Percentiles rank a stretch among this genome's conserved stretches.
Conservation (phyloP, 35 echinoderm and acorn worm species). For the Antedon bifida region DNA sequence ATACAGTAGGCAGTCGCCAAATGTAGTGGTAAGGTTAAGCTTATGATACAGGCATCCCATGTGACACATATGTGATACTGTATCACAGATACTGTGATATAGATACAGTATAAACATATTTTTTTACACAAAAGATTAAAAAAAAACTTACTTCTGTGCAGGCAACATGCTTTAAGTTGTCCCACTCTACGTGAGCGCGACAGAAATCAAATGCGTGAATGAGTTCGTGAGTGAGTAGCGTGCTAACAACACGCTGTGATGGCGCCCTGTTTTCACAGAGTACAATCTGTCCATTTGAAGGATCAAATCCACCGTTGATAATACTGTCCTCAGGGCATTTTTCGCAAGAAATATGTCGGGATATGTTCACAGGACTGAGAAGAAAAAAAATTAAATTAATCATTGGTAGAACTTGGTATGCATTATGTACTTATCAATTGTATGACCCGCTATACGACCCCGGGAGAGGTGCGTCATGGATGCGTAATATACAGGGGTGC, state of each 20-base stretch:
- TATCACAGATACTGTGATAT: too few relatives aligned
- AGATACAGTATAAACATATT: too few relatives aligned
- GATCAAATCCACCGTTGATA: constrained; percentile 80
- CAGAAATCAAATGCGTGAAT: constrained; percentile 84
- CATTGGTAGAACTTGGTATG: neutral
- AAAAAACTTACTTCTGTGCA: constrained; percentile 85
- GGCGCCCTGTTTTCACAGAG: constrained; percentile 79
- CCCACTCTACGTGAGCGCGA: constrained; percentile 68
- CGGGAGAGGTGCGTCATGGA: too few relatives aligned
- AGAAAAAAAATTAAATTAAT: constrained; percentile 5
- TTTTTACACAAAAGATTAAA: too few relatives aligned
- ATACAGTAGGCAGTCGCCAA: too few relatives aligned
- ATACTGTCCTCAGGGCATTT: constrained; percentile 24
- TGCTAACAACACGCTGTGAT: constrained; percentile 38
- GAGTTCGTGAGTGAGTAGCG: constrained; percentile 76
- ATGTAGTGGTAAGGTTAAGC: too few relatives aligned
- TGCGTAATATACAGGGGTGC: too few relatives aligned
- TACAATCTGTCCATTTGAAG: constrained; percentile 49
- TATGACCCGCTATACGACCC: too few relatives aligned
- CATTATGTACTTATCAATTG: too few relatives aligned
- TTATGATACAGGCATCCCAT: too few relatives aligned
- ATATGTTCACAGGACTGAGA: constrained; percentile 39
- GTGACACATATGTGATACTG: too few relatives aligned
- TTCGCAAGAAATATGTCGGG: constrained; percentile 56
- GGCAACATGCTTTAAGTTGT: constrained; percentile 59